A percentile compares a stretch with the other conserved stretches of the same genome.
These are phyloP conservation scores for Xestia c-nigrum DNA, from an alignment of 2,888 invertebrate species.

Conservation along the genomic window DNA sequence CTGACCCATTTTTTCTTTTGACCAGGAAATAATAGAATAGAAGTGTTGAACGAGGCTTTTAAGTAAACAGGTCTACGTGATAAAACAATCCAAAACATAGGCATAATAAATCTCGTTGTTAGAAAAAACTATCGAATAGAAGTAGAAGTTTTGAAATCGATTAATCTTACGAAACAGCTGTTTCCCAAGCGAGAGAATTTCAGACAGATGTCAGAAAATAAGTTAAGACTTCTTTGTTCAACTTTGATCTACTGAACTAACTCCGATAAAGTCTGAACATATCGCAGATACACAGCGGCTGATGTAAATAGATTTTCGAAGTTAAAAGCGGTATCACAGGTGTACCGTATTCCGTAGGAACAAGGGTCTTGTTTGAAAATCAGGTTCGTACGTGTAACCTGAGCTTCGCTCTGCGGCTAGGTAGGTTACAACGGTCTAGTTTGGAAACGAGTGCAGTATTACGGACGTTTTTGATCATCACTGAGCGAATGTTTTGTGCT, in stretches of 20 bases:
- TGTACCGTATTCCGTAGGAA: slow-evolving; percentile 45
- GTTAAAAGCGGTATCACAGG: slow-evolving; percentile 46
- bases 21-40: slow-evolving; percentile 26
- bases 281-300: slow-evolving; percentile 34
- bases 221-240: slow-evolving; percentile 48
- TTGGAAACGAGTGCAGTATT: slow-evolving; percentile 58
- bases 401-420: slow-evolving; percentile 62
- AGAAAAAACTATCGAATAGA: slow-evolving; percentile 46
- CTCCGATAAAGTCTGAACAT: slow-evolving; percentile 51
- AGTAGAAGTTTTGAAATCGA: slow-evolving; percentile 35
- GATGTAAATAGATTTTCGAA: slow-evolving; percentile 55
- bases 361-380: slow-evolving; percentile 57
- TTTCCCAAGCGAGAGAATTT: slow-evolving; percentile 35
- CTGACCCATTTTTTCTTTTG: slow-evolving; percentile 11
- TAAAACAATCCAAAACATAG: slow-evolving; percentile 12
- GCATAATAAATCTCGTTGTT: slow-evolving; percentile 35
- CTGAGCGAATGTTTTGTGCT: slow-evolving; percentile 34
- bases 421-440: slow-evolving; percentile 60
- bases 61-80: slow-evolving; percentile 8
- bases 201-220: slow-evolving; percentile 48
- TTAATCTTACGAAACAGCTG: slow-evolving; percentile 48
- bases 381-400: slow-evolving; percentile 66
- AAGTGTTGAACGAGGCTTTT: slow-evolving; percentile 20
- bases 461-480: slow-evolving; percentile 55
- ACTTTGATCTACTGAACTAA: slow-evolving; percentile 59